Percentiles rank a stretch among this genome's conserved stretches.
Evolutionary conservation across 1,140 invertebrate species (phyloP).

Genomic region (Leptinotarsa undecemlineata): DNA sequence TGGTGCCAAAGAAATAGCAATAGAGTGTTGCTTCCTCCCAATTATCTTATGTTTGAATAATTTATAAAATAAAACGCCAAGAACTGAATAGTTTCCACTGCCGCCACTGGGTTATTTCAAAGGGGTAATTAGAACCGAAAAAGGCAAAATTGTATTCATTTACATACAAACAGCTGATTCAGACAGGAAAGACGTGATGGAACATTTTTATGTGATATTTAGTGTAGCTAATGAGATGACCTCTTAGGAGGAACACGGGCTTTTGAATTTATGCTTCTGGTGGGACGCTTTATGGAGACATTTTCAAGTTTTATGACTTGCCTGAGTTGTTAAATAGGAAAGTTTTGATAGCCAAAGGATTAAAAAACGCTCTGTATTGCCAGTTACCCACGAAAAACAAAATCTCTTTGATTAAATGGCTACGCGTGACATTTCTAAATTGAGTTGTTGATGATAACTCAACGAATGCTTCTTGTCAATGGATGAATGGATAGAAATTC

Average conservation of each 20-base stretch:
- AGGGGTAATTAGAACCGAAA: conserved; percentile 32
- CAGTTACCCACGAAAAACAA: too few species aligned
- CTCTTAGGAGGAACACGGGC: conserved; percentile 18
- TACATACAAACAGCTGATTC: conserved; percentile 27
- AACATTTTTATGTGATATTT: conserved; percentile 36
- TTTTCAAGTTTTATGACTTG: conserved; percentile 33
- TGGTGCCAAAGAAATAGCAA: too few species aligned
- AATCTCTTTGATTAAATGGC: too few species aligned
- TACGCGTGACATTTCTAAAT: too few species aligned
- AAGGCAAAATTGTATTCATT: conserved; percentile 30
- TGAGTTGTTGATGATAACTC: too few species aligned
- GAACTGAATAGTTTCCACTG: too few species aligned
- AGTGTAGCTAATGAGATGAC: conserved; percentile 32
- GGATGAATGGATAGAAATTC: too few species aligned
- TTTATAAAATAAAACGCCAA: too few species aligned
- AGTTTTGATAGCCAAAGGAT: conserved; percentile 12
- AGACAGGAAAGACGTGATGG: conserved; percentile 28
- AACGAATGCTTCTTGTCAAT: too few species aligned
- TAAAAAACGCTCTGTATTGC: not conserved
- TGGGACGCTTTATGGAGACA: conserved; percentile 18
- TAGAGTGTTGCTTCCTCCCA: too few species aligned
- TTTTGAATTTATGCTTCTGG: conserved; percentile 28
- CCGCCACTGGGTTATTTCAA: not conserved
- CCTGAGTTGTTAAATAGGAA: conserved; percentile 22
- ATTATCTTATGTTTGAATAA: too few species aligned